Evolutionary conservation across 2,113 vertebrate species (phyloP), one percentile per base, ranked within the genome.

Genomic region (Marmota flaviventris): DNA sequence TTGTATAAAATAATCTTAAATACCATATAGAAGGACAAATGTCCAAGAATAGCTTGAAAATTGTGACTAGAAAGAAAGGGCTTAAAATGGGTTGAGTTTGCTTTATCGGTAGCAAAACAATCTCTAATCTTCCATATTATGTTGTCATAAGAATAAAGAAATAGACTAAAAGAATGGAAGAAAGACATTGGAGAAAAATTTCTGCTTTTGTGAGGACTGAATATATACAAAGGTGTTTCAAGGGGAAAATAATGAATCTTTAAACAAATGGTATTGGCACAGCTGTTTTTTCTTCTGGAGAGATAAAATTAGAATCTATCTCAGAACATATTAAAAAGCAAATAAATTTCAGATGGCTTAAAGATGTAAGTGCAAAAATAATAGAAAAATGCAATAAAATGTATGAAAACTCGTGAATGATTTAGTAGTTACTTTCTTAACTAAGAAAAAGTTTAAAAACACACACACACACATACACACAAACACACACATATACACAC

Each of bases 261-360:
- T 25, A 42, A 27, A 20, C 17, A 85, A 81, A 56, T 58, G 32
- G 39, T 72, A 8, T 78, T n/a, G 8, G 51, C n/a, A 70, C 58
- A 81, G 58, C n/a, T 67, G 34, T 75, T 92, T 94, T 73, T 92
- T 89, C 89, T 89, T 75, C 48, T 94, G 75, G 48, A 24, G 92
- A 93, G 92, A 70, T 37, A 93, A 89, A 95, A 89, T 87, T 92
- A 87, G 78, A 81, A 17, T 63, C 20, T 32, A 11, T 22, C 51
- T 90, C 88, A 72, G 5, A 85, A 4, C 5, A 34, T 53, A 9
- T 48, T 78, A 83, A 92, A 96, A 96, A 37, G 48, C 76, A 77
- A 90, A 85, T 73, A 61, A 75, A 91, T 83, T 83, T 96, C 61
- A 63, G 65, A 85, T 72, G 29, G 63, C 78, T 70, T 96, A 77